Base-by-base conservation (phyloP, 2,888 invertebrate genomes). In the Corythucha ciliata region DNA sequence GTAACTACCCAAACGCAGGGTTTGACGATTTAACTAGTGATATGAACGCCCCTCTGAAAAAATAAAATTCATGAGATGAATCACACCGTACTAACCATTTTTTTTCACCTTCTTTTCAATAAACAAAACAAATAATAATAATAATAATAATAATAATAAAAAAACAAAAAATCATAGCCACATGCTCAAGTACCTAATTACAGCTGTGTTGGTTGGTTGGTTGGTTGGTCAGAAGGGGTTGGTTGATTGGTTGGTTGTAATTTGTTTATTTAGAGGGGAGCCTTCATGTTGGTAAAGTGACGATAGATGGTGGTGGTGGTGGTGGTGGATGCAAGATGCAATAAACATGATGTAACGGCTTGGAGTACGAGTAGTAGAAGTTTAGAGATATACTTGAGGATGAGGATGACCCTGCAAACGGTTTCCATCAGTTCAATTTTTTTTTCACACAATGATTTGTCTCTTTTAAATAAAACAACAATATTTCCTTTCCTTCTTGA, bases 171-270 rank as follows among this genome's bases (percentile, higher is more conserved):
- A 41, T 14, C 33, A 24, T 49, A 41, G 42, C 48, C 52, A 47
- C 53, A 53, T 53, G 53, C 53, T 53, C 39, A 53, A 56, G 53
- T 53, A 53, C 53, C 56, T 53, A 53, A 55, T 44, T 53, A 56
- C 53, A 50, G 56, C 52, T 51, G 56, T 52, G 53, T 57, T 57
- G 55, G 54, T 56, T 55, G 50, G 55, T 57, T 54, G 56, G 54
- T 49, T 54, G 49, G 57, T 32, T 57, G 55, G 58, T 53, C 57
- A 54, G n/a, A n/a, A 57, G 45, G 57, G 54, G 57, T 40, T 56
- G 47, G 42, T 48, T 52, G 52, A 37, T 54, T 55, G 48, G 53
- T 53, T 52, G 57, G 53, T 57, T 47, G 52, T 55, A 49, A 50
- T 48, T 53, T 51, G 52, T 53, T 48, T 53, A 44, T 46, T 46